Evolutionary conservation across 2,797 vertebrate species (phyloP).

Genomic region (Neomorphus geoffroyi): DNA sequence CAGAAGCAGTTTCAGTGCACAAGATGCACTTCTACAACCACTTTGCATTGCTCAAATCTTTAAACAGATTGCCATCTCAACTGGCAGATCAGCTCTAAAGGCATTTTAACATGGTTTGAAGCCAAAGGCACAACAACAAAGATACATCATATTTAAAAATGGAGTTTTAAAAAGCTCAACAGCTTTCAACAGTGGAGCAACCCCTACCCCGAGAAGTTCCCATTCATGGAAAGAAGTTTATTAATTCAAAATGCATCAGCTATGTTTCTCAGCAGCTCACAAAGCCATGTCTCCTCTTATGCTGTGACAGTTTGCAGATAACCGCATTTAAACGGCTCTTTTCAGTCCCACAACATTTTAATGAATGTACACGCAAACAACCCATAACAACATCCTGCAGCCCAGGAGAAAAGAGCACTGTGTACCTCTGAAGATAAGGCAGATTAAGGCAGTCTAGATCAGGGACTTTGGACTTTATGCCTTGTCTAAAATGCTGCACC

Average conservation of each 20-base stretch:
- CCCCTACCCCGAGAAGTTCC: background rate
- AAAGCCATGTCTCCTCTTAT: background rate
- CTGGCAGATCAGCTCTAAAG: background rate
- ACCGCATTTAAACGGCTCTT: background rate
- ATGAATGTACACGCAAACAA: background rate
- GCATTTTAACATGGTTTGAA: background rate
- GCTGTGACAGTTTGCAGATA: background rate
- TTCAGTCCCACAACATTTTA: background rate
- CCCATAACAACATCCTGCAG: background rate
- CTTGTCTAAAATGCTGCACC: background rate
- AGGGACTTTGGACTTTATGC: constrained; percentile 27
- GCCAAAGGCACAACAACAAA: background rate
- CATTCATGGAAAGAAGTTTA: background rate
- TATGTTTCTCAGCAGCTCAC: background rate
- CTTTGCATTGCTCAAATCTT: background rate
- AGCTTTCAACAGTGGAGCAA: constrained; percentile 2
- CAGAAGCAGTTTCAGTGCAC: background rate
- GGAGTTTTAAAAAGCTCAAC: background rate
- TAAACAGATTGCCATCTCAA: constrained; percentile 21
- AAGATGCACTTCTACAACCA: background rate
- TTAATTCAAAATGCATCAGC: constrained; percentile 3
- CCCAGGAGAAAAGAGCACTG: background rate
- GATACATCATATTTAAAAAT: background rate
- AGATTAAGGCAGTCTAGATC: background rate
- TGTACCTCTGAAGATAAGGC: constrained; percentile 24